Conservation (phyloP, 1,140 invertebrate genomes). For the Propsilocerus akamusi region DNA sequence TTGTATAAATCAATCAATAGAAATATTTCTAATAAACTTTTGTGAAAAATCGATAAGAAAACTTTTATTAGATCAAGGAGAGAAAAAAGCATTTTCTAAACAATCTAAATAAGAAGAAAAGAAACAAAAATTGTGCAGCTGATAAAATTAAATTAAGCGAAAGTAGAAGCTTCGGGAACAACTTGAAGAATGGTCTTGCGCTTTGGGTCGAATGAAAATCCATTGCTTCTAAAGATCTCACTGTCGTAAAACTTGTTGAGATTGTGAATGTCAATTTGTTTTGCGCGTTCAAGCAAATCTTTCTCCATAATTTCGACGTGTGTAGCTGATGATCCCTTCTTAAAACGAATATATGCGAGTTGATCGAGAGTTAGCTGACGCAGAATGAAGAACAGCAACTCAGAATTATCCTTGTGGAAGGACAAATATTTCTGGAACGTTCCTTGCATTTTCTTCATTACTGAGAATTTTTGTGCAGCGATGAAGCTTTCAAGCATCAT, state of each 20-base stretch:
- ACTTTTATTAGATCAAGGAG: too few species aligned
- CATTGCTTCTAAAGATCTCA: constrained; percentile 76
- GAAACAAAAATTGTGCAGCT: not conserved
- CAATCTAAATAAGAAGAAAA: too few species aligned
- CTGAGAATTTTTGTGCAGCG: constrained; percentile 94
- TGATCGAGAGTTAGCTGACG: constrained; percentile 87
- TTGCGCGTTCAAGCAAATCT: constrained; percentile 78
- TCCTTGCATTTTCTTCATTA: constrained; percentile 92
- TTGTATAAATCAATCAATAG: too few species aligned
- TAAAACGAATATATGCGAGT: constrained; percentile 64
- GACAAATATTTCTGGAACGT: constrained; percentile 85
- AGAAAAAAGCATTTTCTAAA: too few species aligned
- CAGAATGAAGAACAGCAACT: constrained; percentile 88
- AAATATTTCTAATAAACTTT: too few species aligned
- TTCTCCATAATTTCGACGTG: constrained; percentile 81
- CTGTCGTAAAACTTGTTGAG: constrained; percentile 85
- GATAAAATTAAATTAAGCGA: not conserved
- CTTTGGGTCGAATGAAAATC: constrained; percentile 69
- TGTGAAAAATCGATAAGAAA: too few species aligned
- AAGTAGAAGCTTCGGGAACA: constrained; percentile 32
- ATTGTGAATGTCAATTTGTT: constrained; percentile 81
- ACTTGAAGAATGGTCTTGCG: constrained; percentile 73
- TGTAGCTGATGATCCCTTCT: constrained; percentile 49
- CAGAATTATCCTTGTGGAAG: constrained; percentile 91
- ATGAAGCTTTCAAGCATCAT: constrained; percentile 97